Conservation (phyloP, 2,113 vertebrate genomes). For the Apus apus region DNA sequence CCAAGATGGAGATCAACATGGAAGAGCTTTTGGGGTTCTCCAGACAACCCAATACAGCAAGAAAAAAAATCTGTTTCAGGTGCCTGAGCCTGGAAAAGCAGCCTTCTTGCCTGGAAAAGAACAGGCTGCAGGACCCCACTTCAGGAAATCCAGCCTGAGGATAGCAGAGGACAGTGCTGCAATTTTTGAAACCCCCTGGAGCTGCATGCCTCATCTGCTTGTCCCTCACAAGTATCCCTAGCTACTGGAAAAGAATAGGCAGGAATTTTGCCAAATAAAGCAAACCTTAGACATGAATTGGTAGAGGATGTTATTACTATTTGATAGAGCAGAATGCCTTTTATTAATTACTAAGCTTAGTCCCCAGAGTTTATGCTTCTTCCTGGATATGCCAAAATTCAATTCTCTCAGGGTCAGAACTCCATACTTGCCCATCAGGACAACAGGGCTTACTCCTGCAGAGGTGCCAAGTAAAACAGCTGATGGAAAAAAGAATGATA, state of each 20-base stretch:
- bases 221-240: neutral
- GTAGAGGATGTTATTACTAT: neutral
- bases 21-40: neutral
- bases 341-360: neutral
- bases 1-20: neutral
- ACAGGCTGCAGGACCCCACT: neutral
- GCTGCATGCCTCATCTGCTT: neutral
- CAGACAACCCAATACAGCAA: neutral
- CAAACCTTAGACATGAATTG: neutral
- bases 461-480: neutral
- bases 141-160: neutral
- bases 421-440: neutral
- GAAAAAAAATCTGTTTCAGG: neutral
- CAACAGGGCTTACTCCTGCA: neutral
- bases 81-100: neutral
- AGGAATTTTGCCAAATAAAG: neutral
- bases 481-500: neutral
- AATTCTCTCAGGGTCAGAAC: neutral
- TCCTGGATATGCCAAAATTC: neutral
- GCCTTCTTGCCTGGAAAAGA: neutral
- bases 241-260: neutral
- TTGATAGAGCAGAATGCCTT: neutral
- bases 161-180: neutral
- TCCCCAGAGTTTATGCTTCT: neutral
- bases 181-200: neutral